phyloP scores from a whole-genome alignment of 2,113 vertebrate genomes.

The Clarias batrachus region DNA sequence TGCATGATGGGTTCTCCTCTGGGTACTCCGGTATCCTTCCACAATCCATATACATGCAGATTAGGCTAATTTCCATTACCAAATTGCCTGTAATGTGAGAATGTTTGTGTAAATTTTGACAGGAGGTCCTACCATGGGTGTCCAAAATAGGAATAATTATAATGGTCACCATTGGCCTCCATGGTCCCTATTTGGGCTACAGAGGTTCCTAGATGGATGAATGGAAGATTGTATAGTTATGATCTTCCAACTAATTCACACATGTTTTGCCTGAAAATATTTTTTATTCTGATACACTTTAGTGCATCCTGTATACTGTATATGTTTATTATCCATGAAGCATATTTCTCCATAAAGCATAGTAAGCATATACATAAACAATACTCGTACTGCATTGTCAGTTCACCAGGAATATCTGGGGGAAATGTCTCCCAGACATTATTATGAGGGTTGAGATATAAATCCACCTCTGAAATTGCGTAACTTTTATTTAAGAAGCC shows the following conservation, averaged over 20 bases:
- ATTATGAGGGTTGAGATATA: slow-evolving; percentile 16
- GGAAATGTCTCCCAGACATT: slow-evolving; percentile 16
- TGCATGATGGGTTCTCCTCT: too few relatives aligned
- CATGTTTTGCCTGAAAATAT: background rate
- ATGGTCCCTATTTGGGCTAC: too few relatives aligned
- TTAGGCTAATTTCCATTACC: too few relatives aligned
- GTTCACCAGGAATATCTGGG: background rate
- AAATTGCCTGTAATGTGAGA: too few relatives aligned
- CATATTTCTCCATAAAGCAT: slow-evolving; percentile 13
- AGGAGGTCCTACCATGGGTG: too few relatives aligned
- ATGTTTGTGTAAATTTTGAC: too few relatives aligned
- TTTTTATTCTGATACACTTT: background rate
- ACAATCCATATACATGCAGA: too few relatives aligned
- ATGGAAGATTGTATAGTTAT: too few relatives aligned
- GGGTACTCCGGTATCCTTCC: too few relatives aligned
- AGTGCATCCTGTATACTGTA: background rate
- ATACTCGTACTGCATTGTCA: slow-evolving; percentile 5
- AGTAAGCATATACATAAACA: background rate
- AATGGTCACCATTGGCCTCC: too few relatives aligned
- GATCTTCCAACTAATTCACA: background rate
- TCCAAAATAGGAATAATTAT: too few relatives aligned
- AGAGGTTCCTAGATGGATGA: too few relatives aligned
- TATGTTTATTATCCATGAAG: background rate
- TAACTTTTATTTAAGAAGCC: slow-evolving; percentile 29
- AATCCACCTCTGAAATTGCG: slow-evolving; percentile 7